Evolutionary conservation across 2,797 vertebrate species (phyloP), one percentile per base, ranked within the genome.

Genomic region (Xenopus petersii): DNA sequence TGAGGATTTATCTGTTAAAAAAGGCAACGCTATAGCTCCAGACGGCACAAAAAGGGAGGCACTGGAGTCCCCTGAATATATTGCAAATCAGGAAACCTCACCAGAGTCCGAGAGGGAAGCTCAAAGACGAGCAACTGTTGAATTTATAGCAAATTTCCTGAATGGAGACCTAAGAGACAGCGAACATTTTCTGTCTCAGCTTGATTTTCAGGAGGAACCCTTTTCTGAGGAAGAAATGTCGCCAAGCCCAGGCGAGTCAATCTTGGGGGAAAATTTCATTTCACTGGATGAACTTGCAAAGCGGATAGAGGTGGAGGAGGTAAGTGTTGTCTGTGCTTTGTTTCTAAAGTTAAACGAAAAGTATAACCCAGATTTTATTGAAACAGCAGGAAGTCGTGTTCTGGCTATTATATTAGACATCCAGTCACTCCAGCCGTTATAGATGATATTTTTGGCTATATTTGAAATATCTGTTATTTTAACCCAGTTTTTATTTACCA

Each of bases 261-360:
- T 83, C 79, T 86, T 93, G 10, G 93, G 94, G 69, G 94, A 95
- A 1, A 87, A 90, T 62, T 91, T 91, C 73, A 90, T 93, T 75
- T 95, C 94, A 59, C 93, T 94, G 66, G 95, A 98, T 81, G 94
- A 96, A 79, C 92, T 97, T 82, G 94, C 91, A 81, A 95, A 93
- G 79, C 93, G 93, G 80, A 96, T 95, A 85, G 84, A 94, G 85
- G 88, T 93, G 77, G 92, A 95, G 66, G 95, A 94, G 95, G 97
- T 98, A 86, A 89, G 89, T 69, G 61, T 15, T 10, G 11, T 12
- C 16, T 10, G 11, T 12, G 8, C 36, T 51, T 51, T 51, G 12
- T 51, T 51, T 51, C 4, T 12, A 51, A 12, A 12, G 49, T 51
- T 51, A 12, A 7, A 7, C 3, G 36, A 42, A 30, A 30, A 42